Percentiles rank a stretch among this genome's conserved stretches.
phyloP scores from a whole-genome alignment of 2,888 invertebrate species.

The Piscicola geometra region DNA sequence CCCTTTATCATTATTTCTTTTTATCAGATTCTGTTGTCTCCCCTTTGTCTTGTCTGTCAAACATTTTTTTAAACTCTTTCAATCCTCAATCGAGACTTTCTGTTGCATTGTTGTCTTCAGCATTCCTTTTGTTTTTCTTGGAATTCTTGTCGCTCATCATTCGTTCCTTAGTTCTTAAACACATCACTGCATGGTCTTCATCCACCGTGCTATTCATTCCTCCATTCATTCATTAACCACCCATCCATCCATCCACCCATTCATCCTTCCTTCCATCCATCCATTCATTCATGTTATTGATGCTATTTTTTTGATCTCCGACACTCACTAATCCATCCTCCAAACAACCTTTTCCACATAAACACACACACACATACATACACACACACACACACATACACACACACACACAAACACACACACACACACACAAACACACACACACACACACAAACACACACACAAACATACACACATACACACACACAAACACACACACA shows the following conservation, averaged over 20 bases:
- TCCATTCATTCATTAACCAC: constrained; percentile 10
- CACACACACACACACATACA: not conserved
- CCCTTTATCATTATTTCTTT: too few relatives aligned
- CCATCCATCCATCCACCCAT: not conserved
- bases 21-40: too few relatives aligned
- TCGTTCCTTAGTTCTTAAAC: not conserved
- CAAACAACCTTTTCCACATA: not conserved
- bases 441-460: not conserved
- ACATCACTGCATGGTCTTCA: not conserved
- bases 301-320: too few relatives aligned
- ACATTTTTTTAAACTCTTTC: too few relatives aligned
- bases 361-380: not conserved
- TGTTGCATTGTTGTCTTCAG: too few relatives aligned
- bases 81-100: too few relatives aligned
- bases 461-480: not conserved
- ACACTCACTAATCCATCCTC: not conserved
- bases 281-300: constrained; percentile 9
- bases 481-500: not conserved
- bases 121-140: too few relatives aligned
- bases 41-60: too few relatives aligned
- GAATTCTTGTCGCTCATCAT: too few relatives aligned
- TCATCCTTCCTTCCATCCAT: not conserved
- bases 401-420: not conserved
- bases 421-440: not conserved
- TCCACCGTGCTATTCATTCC: not conserved